Evolutionary conservation across 2,797 vertebrate species (phyloP).

Genomic region (Rhynchonycteris naso): DNA sequence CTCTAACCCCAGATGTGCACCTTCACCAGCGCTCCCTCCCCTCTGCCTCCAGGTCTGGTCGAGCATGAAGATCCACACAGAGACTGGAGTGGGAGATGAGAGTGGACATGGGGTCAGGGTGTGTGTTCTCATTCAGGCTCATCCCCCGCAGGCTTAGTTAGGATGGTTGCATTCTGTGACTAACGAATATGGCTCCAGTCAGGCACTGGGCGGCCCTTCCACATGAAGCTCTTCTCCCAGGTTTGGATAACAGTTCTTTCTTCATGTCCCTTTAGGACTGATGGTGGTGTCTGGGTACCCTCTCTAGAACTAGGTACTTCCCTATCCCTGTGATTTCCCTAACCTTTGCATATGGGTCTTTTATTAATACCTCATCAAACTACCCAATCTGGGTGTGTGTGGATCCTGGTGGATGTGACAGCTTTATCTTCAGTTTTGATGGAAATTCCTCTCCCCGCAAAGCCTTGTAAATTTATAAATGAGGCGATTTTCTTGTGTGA

Average conservation of each 20-base stretch:
- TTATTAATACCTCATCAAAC: background rate
- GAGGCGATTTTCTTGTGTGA: background rate
- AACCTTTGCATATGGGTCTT: background rate
- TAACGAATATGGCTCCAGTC: rapidly evolving
- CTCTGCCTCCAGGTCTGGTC: background rate
- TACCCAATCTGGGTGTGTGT: background rate
- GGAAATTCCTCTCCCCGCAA: background rate
- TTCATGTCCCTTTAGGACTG: background rate
- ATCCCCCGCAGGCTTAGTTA: background rate
- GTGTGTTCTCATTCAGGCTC: background rate
- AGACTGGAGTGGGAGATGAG: background rate
- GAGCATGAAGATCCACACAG: background rate
- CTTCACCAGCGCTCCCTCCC: rapidly evolving
- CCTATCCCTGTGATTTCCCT: background rate
- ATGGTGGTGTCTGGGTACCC: no score
- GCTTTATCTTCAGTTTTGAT: background rate
- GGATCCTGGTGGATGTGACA: background rate
- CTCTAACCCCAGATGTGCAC: background rate
- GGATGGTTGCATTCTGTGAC: background rate
- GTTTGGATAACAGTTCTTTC: background rate
- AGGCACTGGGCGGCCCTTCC: background rate
- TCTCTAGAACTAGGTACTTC: background rate
- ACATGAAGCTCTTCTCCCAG: background rate
- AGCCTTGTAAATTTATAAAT: background rate
- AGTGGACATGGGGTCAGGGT: background rate